Percentiles rank a stretch among this genome's conserved stretches.
Conservation (phyloP, 2,888 invertebrate species). For the Syrista parreyssii region DNA sequence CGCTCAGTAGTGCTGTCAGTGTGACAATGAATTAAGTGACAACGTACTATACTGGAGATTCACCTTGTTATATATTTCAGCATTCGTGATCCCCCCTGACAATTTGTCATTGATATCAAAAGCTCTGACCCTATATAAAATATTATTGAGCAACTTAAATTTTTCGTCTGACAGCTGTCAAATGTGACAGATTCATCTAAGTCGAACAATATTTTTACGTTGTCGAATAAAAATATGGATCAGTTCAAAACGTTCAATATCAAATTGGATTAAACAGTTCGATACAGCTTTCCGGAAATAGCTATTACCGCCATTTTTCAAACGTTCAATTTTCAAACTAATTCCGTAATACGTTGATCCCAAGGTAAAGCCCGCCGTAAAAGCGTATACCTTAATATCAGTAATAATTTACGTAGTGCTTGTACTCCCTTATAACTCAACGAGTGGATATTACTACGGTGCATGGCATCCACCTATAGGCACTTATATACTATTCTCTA, state of each 20-base stretch:
- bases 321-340: conserved; percentile 6
- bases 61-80: not conserved
- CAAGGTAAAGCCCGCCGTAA: conserved; percentile 6
- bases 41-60: not conserved
- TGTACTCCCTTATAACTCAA: conserved; percentile 2
- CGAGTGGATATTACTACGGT: conserved; percentile 1
- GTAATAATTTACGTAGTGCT: conserved; percentile 5
- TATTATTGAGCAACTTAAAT: not conserved
- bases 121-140: not conserved
- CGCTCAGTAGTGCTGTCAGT: not conserved
- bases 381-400: conserved; percentile 7
- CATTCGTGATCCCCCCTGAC: not conserved
- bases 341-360: conserved; percentile 10
- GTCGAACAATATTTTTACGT: not conserved
- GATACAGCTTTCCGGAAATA: too few relatives aligned
- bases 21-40: not conserved
- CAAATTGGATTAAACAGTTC: too few relatives aligned
- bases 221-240: not conserved
- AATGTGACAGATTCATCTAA: not conserved
- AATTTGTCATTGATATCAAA: not conserved
- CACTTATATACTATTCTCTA: not conserved
- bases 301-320: not conserved
- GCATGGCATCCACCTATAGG: not conserved
- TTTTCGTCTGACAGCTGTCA: not conserved
- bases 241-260: not conserved